phyloP scores from a whole-genome alignment of 2,113 vertebrate genomes.

The Pomatorhinus ruficollis region DNA sequence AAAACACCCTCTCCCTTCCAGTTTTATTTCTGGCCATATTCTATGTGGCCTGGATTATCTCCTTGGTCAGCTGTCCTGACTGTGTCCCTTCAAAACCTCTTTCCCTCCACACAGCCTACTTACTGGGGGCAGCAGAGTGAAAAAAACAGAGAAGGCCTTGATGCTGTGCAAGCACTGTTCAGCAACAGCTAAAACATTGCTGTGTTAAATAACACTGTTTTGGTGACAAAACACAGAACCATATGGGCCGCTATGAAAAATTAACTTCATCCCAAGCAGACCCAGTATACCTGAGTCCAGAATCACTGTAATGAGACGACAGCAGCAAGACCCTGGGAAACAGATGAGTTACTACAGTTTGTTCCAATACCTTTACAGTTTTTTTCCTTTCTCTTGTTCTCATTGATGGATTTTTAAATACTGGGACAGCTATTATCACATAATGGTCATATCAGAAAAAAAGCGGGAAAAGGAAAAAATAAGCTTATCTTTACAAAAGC shows the following conservation, averaged over 20 bases:
- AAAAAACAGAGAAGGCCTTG: not conserved
- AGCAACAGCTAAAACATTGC: not conserved
- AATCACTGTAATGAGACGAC: not conserved
- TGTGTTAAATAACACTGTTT: not conserved
- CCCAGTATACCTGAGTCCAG: not conserved
- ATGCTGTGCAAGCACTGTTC: not conserved
- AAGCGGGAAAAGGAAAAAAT: not conserved
- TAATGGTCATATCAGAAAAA: not conserved
- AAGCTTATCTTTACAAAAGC: not conserved
- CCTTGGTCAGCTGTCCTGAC: not conserved
- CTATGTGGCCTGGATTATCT: not conserved
- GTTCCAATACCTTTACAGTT: not conserved
- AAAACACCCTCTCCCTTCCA: not conserved
- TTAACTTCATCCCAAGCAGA: not conserved
- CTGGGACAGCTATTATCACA: not conserved
- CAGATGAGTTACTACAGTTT: not conserved
- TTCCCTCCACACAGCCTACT: not conserved
- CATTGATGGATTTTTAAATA: not conserved
- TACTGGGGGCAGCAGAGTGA: not conserved
- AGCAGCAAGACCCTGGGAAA: not conserved
- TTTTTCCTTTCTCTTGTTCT: not conserved
- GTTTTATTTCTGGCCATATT: not conserved
- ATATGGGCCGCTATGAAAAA: not conserved
- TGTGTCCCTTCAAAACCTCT: not conserved
- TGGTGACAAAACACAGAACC: not conserved